A percentile compares a stretch with the other conserved stretches of the same genome.
phyloP scores from a whole-genome alignment of 2,888 invertebrate genomes.

The Nyleta sp. region DNA sequence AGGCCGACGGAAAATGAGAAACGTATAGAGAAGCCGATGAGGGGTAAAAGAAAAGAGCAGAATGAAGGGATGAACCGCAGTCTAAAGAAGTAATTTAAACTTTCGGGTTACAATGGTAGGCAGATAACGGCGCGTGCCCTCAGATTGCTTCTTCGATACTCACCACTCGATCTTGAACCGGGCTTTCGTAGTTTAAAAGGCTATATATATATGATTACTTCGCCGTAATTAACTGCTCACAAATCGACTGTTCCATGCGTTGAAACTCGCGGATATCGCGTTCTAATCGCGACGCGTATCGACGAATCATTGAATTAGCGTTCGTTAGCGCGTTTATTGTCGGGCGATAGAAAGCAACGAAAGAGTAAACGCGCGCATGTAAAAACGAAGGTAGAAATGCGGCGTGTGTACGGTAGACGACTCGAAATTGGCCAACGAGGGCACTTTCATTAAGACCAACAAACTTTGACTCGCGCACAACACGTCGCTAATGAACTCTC shows the following conservation, averaged over 20 bases:
- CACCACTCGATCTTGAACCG: slow-evolving; percentile 64
- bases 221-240: slow-evolving; percentile 71
- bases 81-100: slow-evolving; percentile 75
- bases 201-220: slow-evolving; percentile 70
- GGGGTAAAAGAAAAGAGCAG: slow-evolving; percentile 50
- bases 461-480: slow-evolving; percentile 21
- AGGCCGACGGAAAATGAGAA: slow-evolving; percentile 33
- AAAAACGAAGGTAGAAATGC: slow-evolving; percentile 10
- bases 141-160: slow-evolving; percentile 73
- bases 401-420: background rate
- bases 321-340: slow-evolving; percentile 37
- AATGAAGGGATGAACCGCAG: slow-evolving; percentile 63
- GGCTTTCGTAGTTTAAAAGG: slow-evolving; percentile 66
- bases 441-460: slow-evolving; percentile 4
- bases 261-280: slow-evolving; percentile 46
- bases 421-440: slow-evolving; percentile 16
- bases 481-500: slow-evolving; percentile 41
- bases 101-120: slow-evolving; percentile 68
- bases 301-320: slow-evolving; percentile 54
- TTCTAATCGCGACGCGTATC: slow-evolving; percentile 36
- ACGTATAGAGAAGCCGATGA: slow-evolving; percentile 48
- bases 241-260: slow-evolving; percentile 46
- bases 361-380: background rate
- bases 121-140: slow-evolving; percentile 61
- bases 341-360: slow-evolving; percentile 4